A percentile compares a stretch with the other conserved stretches of the same genome.
Conservation (phyloP, 2,797 vertebrate genomes). For the Megaceryle alcyon region DNA sequence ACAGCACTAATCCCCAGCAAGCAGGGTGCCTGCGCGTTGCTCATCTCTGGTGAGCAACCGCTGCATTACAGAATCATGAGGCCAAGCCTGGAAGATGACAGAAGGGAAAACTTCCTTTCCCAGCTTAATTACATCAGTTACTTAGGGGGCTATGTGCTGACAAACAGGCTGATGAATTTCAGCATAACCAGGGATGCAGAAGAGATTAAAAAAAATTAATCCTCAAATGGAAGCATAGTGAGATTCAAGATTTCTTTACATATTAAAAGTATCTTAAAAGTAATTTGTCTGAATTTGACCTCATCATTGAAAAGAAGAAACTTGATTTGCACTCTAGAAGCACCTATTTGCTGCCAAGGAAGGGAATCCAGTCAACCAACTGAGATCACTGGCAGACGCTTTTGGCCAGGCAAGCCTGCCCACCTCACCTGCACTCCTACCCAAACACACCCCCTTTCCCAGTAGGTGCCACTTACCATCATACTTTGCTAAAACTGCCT, state of each 20-base stretch:
- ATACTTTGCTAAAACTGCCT: conserved; percentile 98
- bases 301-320: background rate
- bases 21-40: background rate
- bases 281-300: background rate
- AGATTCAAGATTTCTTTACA: background rate
- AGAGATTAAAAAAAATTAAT: conserved; percentile 17
- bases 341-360: rapidly evolving
- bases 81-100: background rate
- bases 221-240: background rate
- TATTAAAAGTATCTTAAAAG: background rate
- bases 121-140: background rate
- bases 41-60: background rate
- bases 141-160: background rate
- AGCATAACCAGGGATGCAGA: background rate
- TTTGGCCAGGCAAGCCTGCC: background rate
- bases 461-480: conserved; percentile 84
- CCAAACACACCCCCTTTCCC: background rate
- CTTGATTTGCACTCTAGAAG: background rate
- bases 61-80: background rate
- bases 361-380: background rate
- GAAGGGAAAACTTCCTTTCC: background rate
- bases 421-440: rapidly evolving
- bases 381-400: background rate
- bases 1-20: background rate
- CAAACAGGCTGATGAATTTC: background rate